Evolutionary conservation across 2,888 invertebrate species (phyloP), one percentile per base, ranked within the genome.

Genomic region (Drosophila pseudotalamancana): DNA sequence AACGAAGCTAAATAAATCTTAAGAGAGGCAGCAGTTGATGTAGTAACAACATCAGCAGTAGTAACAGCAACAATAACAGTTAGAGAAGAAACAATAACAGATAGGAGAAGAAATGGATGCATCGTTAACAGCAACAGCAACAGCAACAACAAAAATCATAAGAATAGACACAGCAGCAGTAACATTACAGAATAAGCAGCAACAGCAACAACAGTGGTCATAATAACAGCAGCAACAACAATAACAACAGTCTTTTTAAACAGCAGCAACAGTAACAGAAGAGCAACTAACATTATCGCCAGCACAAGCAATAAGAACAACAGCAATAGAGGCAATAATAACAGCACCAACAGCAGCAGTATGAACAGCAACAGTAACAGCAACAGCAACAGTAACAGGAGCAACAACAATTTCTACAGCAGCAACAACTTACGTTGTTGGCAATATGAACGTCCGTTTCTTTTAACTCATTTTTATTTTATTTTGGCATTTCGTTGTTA

Each of bases 381-480:
- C 27, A 6, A 6, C 12, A 31, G 31, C 25, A 31, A 3, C n/a
- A 35, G 3, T 23, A 18, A 3, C 48, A 25, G 2, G 12, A 12
- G 1, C 27, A 43, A 3, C 6, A 31, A 3, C 27, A 50, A 1
- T 19, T 50, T 8, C 34, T 61, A 6, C 43, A 43, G 21, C 46
- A 67, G 16, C 51, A 51, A 35, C 32, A 67, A 29, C 45, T 50
- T 54, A 53, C 46, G 45, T 37, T 51, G 70, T 60, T 73, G 68
- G 73, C 77, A 64, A 70, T 77, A 78, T 60, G 75, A 85, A 72
- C 79, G 83, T 75, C 79, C 79, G 79, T 70, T 80, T 78, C 76
- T 82, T 67, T 86, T 82, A 75, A 83, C 79, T 86, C 68, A 78
- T 82, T 86, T 82, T 85, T 72, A 56, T 72, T 79, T 83, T 72